Percentiles rank a stretch among this genome's conserved stretches.
phyloP scores from a whole-genome alignment of 1,140 invertebrate species.

The Drosophila virilis region DNA sequence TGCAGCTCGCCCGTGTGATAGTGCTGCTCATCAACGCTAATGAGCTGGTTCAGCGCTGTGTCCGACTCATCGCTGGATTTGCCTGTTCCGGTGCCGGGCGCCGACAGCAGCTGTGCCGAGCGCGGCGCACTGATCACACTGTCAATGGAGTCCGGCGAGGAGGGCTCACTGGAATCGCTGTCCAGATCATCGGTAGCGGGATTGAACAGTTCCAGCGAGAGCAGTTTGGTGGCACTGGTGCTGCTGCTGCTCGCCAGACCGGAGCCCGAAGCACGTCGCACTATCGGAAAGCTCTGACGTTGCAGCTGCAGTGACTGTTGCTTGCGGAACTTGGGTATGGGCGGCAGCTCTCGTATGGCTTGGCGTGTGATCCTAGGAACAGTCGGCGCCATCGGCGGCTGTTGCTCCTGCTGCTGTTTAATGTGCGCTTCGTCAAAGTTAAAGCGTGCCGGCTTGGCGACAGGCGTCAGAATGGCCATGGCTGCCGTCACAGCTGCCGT shows the following conservation, averaged over 20 bases:
- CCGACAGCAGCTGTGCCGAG: constrained; percentile 48
- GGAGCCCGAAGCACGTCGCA: constrained; percentile 85
- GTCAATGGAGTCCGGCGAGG: constrained; percentile 93
- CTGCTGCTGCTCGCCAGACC: constrained; percentile 83
- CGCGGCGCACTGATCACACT: constrained; percentile 90
- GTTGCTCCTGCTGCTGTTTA: constrained; percentile 64
- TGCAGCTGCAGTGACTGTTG: constrained; percentile 83
- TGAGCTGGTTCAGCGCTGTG: constrained; percentile 49
- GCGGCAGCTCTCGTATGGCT: constrained; percentile 86
- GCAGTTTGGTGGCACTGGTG: constrained; percentile 85
- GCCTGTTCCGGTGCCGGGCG: constrained; percentile 22
- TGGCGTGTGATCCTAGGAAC: constrained; percentile 85
- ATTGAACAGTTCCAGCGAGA: constrained; percentile 94
- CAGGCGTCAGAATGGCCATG: constrained; percentile 78
- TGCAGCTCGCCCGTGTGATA: constrained; percentile 67
- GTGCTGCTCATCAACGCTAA: constrained; percentile 51
- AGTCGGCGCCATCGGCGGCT: constrained; percentile 11
- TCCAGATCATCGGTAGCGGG: constrained; percentile 95
- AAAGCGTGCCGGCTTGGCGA: constrained; percentile 59
- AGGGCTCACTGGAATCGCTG: constrained; percentile 93
- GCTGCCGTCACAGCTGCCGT: constrained; percentile 69
- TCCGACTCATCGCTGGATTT: constrained; percentile 48
- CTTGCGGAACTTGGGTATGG: constrained; percentile 87
- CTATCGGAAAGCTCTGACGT: constrained; percentile 86
- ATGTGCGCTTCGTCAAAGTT: constrained; percentile 81